Conservation (phyloP, 2,113 vertebrate genomes). For the Capreolus pygargus region DNA sequence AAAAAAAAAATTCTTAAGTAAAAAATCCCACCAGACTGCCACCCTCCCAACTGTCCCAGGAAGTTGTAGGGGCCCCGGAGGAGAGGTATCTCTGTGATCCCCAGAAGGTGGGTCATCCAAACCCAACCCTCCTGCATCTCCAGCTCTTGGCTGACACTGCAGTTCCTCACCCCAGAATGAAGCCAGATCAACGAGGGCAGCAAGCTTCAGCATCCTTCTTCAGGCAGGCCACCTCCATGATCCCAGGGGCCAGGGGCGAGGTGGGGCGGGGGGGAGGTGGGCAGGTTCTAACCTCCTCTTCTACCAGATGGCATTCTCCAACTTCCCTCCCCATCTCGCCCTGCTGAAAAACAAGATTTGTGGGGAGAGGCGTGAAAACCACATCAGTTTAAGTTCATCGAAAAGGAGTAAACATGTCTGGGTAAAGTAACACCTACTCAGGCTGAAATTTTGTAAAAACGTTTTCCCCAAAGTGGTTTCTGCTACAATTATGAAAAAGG, state of each 20-base stretch:
- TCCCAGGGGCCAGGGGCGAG: rapidly evolving
- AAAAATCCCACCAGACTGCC: neutral
- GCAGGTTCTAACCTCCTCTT: neutral
- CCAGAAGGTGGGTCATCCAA: neutral
- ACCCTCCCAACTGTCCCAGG: neutral
- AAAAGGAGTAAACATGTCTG: neutral
- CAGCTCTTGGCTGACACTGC: neutral
- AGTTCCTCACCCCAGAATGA: neutral
- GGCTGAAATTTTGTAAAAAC: neutral
- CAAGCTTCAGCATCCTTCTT: too few relatives aligned
- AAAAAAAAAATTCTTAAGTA: neutral
- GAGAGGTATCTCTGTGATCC: neutral
- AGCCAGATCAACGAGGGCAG: neutral
- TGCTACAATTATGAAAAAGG: neutral
- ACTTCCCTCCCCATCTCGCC: rapidly evolving
- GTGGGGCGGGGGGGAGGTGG: neutral
- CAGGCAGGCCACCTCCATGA: neutral
- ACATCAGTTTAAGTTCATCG: neutral
- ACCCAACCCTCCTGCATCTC: neutral
- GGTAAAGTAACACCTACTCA: neutral
- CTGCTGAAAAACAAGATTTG: neutral
- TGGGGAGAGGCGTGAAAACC: neutral
- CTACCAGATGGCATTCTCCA: neutral
- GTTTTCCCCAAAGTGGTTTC: neutral
- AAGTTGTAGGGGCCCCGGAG: too few relatives aligned